Conservation (phyloP, 35 echinoderm and acorn worm genomes). For the Lytechinus pictus region DNA sequence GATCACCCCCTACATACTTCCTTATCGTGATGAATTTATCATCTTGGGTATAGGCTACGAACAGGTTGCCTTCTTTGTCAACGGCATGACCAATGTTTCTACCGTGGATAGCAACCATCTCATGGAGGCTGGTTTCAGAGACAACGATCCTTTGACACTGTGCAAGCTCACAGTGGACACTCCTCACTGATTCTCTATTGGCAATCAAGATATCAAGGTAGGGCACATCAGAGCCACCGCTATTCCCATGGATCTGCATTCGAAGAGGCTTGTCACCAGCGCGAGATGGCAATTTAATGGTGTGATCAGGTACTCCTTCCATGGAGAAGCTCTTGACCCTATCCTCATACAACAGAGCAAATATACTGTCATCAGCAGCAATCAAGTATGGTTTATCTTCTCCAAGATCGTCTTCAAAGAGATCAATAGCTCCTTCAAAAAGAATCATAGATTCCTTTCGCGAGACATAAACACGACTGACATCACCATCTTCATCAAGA, state of each 20-base stretch:
- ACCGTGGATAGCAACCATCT: neutral
- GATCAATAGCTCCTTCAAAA: neutral
- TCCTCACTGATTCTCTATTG: neutral
- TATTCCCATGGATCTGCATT: neutral
- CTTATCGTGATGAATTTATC: neutral
- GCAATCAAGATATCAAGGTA: neutral
- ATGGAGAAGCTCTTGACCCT: neutral
- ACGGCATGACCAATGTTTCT: neutral
- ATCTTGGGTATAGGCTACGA: constrained; percentile 1
- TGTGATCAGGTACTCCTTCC: neutral
- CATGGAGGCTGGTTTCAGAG: neutral
- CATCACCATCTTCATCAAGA: neutral
- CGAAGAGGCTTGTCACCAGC: neutral
- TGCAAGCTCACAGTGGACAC: neutral
- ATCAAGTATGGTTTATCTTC: neutral
- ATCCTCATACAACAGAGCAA: neutral
- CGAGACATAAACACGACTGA: neutral
- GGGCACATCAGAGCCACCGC: neutral
- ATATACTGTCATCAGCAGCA: neutral
- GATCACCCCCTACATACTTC: neutral
- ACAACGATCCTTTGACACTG: neutral
- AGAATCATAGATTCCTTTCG: neutral
- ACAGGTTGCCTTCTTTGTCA: constrained; percentile 1
- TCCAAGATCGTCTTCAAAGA: neutral
- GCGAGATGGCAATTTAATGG: neutral